Evolutionary conservation across 2,888 invertebrate genomes (phyloP).

Genomic region (Strigamia crassipes): DNA sequence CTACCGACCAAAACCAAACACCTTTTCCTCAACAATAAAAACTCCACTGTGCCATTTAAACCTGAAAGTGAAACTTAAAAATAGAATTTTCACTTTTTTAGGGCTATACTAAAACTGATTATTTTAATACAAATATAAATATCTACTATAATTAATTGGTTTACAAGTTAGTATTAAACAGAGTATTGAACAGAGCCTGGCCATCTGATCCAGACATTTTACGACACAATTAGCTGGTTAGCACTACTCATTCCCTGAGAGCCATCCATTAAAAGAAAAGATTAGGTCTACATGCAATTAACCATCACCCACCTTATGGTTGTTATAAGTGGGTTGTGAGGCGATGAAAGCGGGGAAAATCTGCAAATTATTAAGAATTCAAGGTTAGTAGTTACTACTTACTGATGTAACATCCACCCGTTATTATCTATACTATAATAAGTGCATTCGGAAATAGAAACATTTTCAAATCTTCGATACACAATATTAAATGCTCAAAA

Average conservation of each 20-base stretch:
- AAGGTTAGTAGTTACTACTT: not conserved
- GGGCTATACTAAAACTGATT: too few species aligned
- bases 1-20: too few species aligned
- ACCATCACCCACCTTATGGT: slow-evolving; percentile 42
- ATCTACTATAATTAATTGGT: too few species aligned
- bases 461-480: not conserved
- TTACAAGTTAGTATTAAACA: not conserved
- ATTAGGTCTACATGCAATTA: slow-evolving; percentile 29
- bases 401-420: not conserved
- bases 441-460: not conserved
- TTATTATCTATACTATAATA: too few species aligned
- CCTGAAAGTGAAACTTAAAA: too few species aligned
- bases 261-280: slow-evolving; percentile 22
- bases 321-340: slow-evolving; percentile 40
- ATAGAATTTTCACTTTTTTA: too few species aligned
- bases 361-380: slow-evolving; percentile 32
- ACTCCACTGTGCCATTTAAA: too few species aligned
- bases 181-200: not conserved
- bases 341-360: slow-evolving; percentile 34
- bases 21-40: too few species aligned
- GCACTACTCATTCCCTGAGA: slow-evolving; percentile 18
- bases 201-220: slow-evolving; percentile 26
- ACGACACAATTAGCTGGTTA: slow-evolving; percentile 28
- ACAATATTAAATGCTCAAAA: too few species aligned
- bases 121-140: too few species aligned